phyloP scores from a whole-genome alignment of 2,113 vertebrate genomes.

The Cavia porcellus region DNA sequence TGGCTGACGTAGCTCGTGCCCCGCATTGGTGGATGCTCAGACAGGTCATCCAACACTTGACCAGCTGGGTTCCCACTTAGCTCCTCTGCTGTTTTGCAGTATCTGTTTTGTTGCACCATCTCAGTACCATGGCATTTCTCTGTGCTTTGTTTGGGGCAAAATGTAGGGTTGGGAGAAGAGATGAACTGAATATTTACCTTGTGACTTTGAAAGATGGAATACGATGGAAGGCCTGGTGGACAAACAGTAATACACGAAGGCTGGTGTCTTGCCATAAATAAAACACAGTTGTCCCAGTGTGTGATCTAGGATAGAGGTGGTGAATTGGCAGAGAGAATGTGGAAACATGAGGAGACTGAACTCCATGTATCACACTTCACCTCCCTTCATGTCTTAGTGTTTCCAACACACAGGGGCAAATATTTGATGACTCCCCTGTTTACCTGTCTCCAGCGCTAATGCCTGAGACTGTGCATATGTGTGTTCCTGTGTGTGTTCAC shows the following conservation, averaged over 20 bases:
- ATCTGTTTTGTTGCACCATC: too few species aligned
- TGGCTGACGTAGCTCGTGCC: conserved; percentile 1
- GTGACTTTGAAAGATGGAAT: neutral
- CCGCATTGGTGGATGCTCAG: neutral
- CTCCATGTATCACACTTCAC: neutral
- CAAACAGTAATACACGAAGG: neutral
- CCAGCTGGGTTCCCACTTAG: neutral
- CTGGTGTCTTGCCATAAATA: neutral
- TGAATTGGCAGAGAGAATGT: neutral
- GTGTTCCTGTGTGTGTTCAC: neutral
- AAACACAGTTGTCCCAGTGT: neutral
- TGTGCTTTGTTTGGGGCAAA: neutral
- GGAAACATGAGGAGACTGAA: neutral
- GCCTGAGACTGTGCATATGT: neutral
- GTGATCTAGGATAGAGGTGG: neutral
- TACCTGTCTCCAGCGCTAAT: neutral
- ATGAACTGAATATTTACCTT: neutral
- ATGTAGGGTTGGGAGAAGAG: neutral
- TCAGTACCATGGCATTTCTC: neutral
- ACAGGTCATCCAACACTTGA: neutral
- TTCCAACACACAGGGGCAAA: neutral
- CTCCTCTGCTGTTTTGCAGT: neutral
- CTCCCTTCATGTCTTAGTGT: neutral
- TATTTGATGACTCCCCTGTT: neutral
- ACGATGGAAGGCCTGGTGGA: neutral